These are phyloP conservation scores for Delphinus delphis DNA, from an alignment of 2,113 vertebrate genomes.

Conservation along the genomic window DNA sequence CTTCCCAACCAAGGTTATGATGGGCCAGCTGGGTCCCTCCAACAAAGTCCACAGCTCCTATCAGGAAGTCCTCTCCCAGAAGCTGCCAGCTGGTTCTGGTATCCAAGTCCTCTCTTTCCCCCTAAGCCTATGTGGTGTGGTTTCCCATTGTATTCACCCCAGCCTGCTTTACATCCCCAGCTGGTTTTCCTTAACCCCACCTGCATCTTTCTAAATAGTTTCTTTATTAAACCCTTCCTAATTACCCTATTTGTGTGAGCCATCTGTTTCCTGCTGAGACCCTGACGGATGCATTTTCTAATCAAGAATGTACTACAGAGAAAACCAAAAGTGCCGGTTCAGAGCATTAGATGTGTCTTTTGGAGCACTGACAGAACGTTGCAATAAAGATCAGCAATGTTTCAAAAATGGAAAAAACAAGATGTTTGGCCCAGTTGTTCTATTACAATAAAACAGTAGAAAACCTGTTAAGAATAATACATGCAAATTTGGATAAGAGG, in stretches of 20 bases:
- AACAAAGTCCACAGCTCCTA: neutral
- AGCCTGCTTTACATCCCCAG: neutral
- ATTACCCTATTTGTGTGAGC: conserved; percentile 68
- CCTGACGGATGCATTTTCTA: conserved; percentile 59
- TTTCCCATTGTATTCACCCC: neutral
- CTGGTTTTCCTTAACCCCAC: conserved; percentile 39
- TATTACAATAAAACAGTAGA: neutral
- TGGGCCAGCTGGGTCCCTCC: neutral
- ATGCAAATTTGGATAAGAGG: neutral
- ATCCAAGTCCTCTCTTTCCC: no score
- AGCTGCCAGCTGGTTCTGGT: neutral
- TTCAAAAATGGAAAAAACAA: neutral
- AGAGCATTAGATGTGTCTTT: neutral
- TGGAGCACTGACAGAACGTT: conserved; percentile 16
- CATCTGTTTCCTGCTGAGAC: conserved; percentile 73
- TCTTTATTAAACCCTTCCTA: conserved; percentile 72
- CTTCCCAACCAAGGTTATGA: neutral
- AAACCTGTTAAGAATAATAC: neutral
- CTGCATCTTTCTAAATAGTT: conserved; percentile 62
- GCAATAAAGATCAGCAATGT: conserved; percentile 38
- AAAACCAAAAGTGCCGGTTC: conserved; percentile 11
- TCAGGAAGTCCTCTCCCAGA: neutral
- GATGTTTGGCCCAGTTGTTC: neutral
- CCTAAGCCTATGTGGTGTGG: neutral
- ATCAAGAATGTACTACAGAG: conserved; percentile 30